Evolutionary conservation across 2,797 vertebrate species (phyloP).

Genomic region (Spinus pinus): DNA sequence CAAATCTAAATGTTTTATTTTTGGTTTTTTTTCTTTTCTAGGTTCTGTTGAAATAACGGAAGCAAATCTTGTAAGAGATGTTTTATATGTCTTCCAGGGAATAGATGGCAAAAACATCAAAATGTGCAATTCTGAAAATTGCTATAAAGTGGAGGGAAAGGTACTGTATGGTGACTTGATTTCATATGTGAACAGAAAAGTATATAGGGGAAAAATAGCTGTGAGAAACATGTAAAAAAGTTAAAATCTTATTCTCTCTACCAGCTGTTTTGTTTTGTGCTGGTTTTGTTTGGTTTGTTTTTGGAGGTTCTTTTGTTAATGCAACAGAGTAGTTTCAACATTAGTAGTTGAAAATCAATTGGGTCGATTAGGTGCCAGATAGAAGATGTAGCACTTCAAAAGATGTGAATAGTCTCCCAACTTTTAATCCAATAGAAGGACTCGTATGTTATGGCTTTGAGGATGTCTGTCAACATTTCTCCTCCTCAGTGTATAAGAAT

Average conservation of each 20-base stretch:
- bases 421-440: not conserved
- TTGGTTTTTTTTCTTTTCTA: conserved; percentile 11
- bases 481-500: not conserved
- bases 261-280: not conserved
- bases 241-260: not conserved
- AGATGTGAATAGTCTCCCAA: not conserved
- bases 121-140: conserved; percentile 90
- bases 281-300: not conserved
- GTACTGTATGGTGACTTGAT: conserved; percentile 67
- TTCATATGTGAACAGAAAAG: not conserved
- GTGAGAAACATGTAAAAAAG: not conserved
- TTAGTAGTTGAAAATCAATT: not conserved
- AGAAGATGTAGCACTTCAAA: not conserved
- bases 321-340: not conserved
- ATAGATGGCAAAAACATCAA: conserved; percentile 97
- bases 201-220: not conserved
- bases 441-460: not conserved
- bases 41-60: conserved; percentile 86
- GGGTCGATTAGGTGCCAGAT: not conserved
- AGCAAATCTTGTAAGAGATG: conserved; percentile 89
- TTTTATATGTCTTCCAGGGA: conserved; percentile 98
- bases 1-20: not conserved
- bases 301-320: not conserved
- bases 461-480: not conserved
- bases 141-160: conserved; percentile 95